Percentiles rank a stretch among this genome's conserved stretches.
Evolutionary conservation across 92 coral and sea anemone genomes (phyloP).

Genomic region (Parazoanthus darwini): DNA sequence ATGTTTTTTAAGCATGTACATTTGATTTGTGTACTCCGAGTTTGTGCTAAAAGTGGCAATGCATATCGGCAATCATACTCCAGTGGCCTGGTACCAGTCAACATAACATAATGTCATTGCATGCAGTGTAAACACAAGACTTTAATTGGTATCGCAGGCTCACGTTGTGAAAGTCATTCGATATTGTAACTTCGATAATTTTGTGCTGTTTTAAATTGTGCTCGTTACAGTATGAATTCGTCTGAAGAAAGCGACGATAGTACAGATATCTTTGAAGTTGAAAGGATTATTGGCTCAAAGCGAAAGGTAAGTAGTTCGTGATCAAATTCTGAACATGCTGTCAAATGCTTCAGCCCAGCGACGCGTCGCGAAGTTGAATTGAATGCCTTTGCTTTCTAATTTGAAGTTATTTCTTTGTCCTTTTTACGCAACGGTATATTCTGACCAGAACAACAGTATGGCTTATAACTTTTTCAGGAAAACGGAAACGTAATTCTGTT

Average conservation of each 20-base stretch:
- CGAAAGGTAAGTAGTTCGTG: background rate
- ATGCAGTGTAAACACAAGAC: no score
- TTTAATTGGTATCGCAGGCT: conserved; percentile 3
- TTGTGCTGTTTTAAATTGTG: background rate
- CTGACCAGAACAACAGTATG: background rate
- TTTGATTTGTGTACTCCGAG: no score
- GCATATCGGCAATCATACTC: background rate
- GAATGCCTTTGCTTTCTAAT: background rate
- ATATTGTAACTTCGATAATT: background rate
- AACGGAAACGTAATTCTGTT: background rate
- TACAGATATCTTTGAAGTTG: conserved; percentile 11
- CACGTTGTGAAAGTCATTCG: background rate
- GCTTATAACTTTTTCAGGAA: background rate
- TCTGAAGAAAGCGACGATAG: background rate
- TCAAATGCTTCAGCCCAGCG: background rate
- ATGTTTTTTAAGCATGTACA: no score
- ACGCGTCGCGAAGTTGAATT: background rate
- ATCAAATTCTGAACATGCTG: background rate
- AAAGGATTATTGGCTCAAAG: background rate
- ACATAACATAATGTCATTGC: background rate
- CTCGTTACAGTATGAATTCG: background rate
- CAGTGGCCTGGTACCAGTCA: conserved; percentile 8
- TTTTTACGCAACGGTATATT: background rate
- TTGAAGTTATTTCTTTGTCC: background rate
- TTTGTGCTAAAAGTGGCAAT: no score